Evolutionary conservation across 2,797 vertebrate species (phyloP), one percentile per base, ranked within the genome.

Genomic region (Danio albolineatus): DNA sequence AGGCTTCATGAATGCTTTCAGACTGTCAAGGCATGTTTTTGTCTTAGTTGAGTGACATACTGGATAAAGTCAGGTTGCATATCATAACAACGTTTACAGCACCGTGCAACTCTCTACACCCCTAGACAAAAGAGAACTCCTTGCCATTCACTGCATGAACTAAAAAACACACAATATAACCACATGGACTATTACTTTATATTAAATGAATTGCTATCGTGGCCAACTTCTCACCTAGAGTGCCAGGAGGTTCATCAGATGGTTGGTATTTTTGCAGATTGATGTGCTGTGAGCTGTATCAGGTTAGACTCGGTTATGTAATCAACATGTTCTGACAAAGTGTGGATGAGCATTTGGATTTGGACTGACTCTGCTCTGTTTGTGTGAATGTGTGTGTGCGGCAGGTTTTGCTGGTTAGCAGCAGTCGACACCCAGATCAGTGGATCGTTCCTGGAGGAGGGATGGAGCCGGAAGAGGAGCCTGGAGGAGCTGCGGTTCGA

Each of bases 371-470:
- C n/a, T 46, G 28, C 48, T 73, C 5, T 56, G 36, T 74, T 41
- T 85, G 12, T 82, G 46, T 60, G 64, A 76, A 14, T 78, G 49
- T 56, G 28, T 59, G 46, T 73, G 41, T 73, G n/a, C 17, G 2
- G 0, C 83, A 99, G 97, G 97, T 99, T 53, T 88, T 99, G 85
- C 90, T 99, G 86, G 97, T 99, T 78, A 99, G 96, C 90, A 99
- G 98, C 90, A 99, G 98, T 90, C 95, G 97, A 59, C 96, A 99
- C 69, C 97, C 98, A 28, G 97, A 99, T 86, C 97, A 99, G 80
- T 99, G 98, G 98, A 99, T 99, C 78, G 97, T 99, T 43, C 98
- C 98, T 0, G 98, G 98, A 81, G 98, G 98, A 81, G 98, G 98
- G 71, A 98, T 99, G 97, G 98, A 99, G 89, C 97, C 98, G 0